Conservation (phyloP, 2,888 invertebrate genomes). For the Polia nebulosa region DNA sequence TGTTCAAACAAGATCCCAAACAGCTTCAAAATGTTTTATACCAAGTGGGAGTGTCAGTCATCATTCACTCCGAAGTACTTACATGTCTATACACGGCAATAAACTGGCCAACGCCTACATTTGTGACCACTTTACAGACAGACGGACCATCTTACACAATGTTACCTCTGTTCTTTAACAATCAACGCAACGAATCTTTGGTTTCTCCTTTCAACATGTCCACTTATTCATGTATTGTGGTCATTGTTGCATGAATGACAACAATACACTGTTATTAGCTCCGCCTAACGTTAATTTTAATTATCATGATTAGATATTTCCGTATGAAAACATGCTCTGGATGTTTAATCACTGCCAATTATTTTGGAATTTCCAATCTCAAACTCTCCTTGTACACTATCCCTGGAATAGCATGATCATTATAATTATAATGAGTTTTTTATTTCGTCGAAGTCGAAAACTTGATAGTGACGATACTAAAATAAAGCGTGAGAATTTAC, state of each 20-base stretch:
- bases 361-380: conserved; percentile 44
- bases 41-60: conserved; percentile 76
- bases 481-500: conserved; percentile 41
- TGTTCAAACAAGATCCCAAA: conserved; percentile 62
- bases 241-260: conserved; percentile 79
- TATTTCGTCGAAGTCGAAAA: conserved; percentile 13
- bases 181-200: conserved; percentile 59
- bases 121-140: conserved; percentile 66
- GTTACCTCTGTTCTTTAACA: conserved; percentile 65
- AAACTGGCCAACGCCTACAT: conserved; percentile 72
- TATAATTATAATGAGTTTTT: conserved; percentile 29
- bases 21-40: conserved; percentile 69
- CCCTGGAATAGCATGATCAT: conserved; percentile 10
- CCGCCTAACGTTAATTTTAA: conserved; percentile 75
- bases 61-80: conserved; percentile 72
- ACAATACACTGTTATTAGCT: conserved; percentile 80
- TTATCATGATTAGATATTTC: conserved; percentile 83
- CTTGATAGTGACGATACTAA: conserved; percentile 6
- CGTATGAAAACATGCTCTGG: conserved; percentile 71
- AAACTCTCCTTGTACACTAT: conserved; percentile 17
- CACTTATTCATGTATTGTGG: conserved; percentile 63
- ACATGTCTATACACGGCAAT: conserved; percentile 70
- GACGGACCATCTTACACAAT: conserved; percentile 65
- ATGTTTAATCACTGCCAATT: conserved; percentile 68
- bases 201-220: conserved; percentile 63